Base-by-base conservation (phyloP, 2,113 vertebrate genomes). In the Microtus oregoni region DNA sequence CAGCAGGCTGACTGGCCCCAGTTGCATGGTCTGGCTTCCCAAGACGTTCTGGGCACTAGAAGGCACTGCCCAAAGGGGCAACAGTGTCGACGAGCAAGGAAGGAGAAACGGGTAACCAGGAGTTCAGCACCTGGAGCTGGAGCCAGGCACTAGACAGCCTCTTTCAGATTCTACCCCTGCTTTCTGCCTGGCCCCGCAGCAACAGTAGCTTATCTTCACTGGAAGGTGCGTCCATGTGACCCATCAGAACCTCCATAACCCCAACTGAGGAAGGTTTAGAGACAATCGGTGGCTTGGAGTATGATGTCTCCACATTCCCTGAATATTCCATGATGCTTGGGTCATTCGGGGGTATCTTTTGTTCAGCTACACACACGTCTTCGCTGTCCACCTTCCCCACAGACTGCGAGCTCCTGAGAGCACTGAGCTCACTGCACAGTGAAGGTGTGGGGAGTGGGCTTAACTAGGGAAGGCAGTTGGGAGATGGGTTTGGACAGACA, bases 81-180 rank as follows among this genome's bases (percentile, higher is more conserved):
- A 8, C 9, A 38, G 58, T n/a, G 58, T 28, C 5, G 0, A 24
- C 12, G 61, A 92, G 24, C 55, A 35, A 0, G 12, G 22, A 38
- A 72, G 19, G 35, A 79, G 13, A 61, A 73, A 35, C 22, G 1
- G 20, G 28, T 26, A 15, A 24, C 24, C 3, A 70, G 72, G 38
- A 92, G 87, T 68, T 88, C 12, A 9, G 65, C 41, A 94, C 44
- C 47, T 30, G n/a, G n/a, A 50, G 68, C 22, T 83, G 38, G 79
- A 70, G 52, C 3, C 13, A 26, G 0, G 41, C 0, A 28, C 14
- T 44, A 52, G 30, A 41, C 1, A 9, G n/a, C 22, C n/a, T 77
- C 61, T 89, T 41, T n/a, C 55, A 22, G 0, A 28, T 12, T 24
- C 17, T 22, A 30, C 12, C 47, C 12, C 47, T 32, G 11, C 17